Evolutionary conservation across 2,888 invertebrate genomes (phyloP).

Genomic region (Catonia carolina): DNA sequence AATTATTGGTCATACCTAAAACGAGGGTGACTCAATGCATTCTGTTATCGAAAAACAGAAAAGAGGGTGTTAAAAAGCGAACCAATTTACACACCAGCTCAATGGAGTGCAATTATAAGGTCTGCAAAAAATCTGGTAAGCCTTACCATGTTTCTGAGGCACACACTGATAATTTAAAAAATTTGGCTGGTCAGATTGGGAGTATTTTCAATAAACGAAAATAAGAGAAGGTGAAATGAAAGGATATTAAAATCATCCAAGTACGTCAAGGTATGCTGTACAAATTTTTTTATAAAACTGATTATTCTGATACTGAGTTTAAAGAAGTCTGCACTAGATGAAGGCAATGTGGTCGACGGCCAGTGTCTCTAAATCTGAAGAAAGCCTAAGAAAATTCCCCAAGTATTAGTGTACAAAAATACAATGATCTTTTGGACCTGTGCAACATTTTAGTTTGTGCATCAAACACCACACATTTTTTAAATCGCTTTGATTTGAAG

Average conservation of each 20-base stretch:
- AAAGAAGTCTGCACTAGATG: neutral
- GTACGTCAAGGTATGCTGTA: neutral
- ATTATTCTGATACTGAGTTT: neutral
- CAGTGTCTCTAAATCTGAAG: no score
- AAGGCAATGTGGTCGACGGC: neutral
- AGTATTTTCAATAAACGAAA: neutral
- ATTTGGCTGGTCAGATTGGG: neutral
- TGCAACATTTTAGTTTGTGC: no score
- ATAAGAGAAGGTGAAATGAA: neutral
- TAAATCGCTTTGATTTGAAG: no score
- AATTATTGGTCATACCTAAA: constrained; percentile 31
- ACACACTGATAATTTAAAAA: neutral
- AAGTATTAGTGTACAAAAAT: no score
- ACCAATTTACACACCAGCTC: no score
- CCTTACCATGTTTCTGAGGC: neutral
- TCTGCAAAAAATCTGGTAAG: neutral
- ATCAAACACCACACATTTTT: no score
- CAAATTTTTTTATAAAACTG: constrained; percentile 2
- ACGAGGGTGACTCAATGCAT: constrained; percentile 31
- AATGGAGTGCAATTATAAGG: constrained; percentile 10
- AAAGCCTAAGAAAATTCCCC: no score
- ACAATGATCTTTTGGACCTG: no score
- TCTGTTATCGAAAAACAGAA: constrained; percentile 27
- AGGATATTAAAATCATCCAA: neutral
- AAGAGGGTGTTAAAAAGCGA: constrained; percentile 20